Conservation (phyloP, 2,888 invertebrate species). For the Lasioglossum leucozonium region DNA sequence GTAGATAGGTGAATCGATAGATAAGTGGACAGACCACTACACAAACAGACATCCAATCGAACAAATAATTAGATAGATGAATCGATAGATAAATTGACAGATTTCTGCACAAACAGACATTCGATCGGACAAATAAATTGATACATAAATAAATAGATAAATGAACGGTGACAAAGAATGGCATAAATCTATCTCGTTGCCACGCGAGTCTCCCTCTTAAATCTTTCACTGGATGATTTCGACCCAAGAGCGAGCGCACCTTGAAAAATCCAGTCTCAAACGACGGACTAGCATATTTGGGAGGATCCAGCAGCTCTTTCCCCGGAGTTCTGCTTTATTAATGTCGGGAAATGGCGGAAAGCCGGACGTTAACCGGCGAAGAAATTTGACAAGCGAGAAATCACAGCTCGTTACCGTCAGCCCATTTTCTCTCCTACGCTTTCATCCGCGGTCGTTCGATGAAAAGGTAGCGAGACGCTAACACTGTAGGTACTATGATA, state of each 20-base stretch:
- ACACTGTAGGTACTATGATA: not conserved
- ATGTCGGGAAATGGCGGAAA: not conserved
- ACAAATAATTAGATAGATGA: not conserved
- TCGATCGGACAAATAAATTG: not conserved
- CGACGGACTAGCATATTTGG: not conserved
- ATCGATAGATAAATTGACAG: not conserved
- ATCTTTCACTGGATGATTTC: not conserved
- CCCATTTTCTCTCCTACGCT: not conserved
- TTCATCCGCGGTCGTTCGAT: not conserved
- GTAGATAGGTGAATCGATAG: not conserved
- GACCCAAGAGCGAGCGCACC: not conserved
- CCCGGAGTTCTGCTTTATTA: not conserved
- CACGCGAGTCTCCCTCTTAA: not conserved
- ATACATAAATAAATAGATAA: not conserved
- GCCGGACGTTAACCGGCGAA: not conserved
- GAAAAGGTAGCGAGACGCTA: constrained; percentile 1
- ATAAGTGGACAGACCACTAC: not conserved
- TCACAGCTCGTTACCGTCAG: not conserved
- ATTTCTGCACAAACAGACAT: not conserved
- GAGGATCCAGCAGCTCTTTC: not conserved
- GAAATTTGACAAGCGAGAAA: constrained; percentile 12
- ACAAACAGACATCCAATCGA: not conserved
- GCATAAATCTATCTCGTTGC: not conserved
- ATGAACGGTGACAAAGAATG: not conserved
- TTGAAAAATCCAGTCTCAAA: not conserved